Percentiles rank a stretch among this genome's conserved stretches.
These are phyloP conservation scores for Anniella stebbinsi DNA, from an alignment of 2,797 vertebrate species.

Conservation along the genomic window DNA sequence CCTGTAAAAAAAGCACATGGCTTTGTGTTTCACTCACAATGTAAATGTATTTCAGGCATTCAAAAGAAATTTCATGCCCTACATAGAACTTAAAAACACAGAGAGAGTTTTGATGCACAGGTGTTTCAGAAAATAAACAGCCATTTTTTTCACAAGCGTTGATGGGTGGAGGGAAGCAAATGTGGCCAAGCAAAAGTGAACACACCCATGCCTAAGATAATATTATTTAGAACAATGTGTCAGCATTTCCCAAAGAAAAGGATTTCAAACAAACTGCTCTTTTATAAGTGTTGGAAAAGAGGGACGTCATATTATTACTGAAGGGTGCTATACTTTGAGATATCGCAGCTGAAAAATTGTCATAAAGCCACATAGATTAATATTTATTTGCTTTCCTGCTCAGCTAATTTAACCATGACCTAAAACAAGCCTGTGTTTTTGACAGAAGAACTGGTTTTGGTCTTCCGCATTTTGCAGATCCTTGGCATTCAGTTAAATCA, in stretches of 20 bases:
- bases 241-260: neutral
- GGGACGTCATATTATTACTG: constrained; percentile 13
- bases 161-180: neutral
- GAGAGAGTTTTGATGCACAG: neutral
- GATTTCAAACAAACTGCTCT: constrained; percentile 9
- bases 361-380: neutral
- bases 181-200: neutral
- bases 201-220: rapidly evolving
- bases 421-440: neutral
- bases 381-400: neutral
- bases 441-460: neutral
- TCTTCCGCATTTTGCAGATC: neutral
- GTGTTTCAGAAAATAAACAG: constrained; percentile 21
- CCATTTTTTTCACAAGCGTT: rapidly evolving
- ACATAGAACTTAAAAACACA: constrained; percentile 11
- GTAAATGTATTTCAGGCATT: neutral
- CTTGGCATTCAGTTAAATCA: constrained; percentile 11
- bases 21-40: neutral
- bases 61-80: neutral
- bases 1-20: constrained; percentile 9
- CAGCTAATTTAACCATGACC: constrained; percentile 20
- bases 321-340: neutral
- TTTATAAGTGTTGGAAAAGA: constrained; percentile 26
- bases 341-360: neutral
- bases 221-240: neutral